Evolutionary conservation across 2,797 vertebrate genomes (phyloP), one percentile per base, ranked within the genome.

Genomic region (Esox lucius): DNA sequence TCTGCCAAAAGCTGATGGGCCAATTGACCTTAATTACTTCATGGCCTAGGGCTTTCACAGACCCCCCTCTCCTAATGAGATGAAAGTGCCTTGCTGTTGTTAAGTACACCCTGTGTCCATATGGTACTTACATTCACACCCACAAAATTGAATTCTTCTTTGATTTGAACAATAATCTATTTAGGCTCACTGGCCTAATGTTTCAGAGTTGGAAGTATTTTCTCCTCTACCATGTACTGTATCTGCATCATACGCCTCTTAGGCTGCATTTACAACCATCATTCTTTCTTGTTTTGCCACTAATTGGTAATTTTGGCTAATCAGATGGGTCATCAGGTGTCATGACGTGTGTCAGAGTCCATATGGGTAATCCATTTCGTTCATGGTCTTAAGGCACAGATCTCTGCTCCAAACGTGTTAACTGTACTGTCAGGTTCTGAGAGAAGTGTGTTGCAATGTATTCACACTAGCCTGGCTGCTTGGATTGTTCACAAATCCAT

Each of bases 21-120:
- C 90, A 91, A 91, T 91, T 92, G 91, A 92, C 92, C 90, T 91
- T 91, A 92, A 91, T 92, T 92, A 92, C 85, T 87, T 86, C 77
- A 77, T 82, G 76, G 88, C 86, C 86, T 82, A 74, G 80, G 86
- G 88, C 87, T 86, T 79, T 87, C 86, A 84, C 82, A 35, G 28
- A 9, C 70, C 19, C 70, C 84, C 79, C 79, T 72, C 81, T 78
- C 80, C 67, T 90, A 86, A 90, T 92, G 84, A 88, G 91, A 87
- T 86, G 85, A 88, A 90, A 90, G 86, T 83, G 87, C 75, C 82
- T 86, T 28, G 28, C 85, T 87, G 84, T 87, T 84, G 82, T 84
- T 81, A 79, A 87, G 77, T 83, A 80, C 83, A 69, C 78, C 79
- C 78, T 73, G 75, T 73, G 75, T 70, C 59, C 13, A 46, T 82